Evolutionary conservation across 2,113 vertebrate species (phyloP).

Genomic region (Oryzias celebensis): DNA sequence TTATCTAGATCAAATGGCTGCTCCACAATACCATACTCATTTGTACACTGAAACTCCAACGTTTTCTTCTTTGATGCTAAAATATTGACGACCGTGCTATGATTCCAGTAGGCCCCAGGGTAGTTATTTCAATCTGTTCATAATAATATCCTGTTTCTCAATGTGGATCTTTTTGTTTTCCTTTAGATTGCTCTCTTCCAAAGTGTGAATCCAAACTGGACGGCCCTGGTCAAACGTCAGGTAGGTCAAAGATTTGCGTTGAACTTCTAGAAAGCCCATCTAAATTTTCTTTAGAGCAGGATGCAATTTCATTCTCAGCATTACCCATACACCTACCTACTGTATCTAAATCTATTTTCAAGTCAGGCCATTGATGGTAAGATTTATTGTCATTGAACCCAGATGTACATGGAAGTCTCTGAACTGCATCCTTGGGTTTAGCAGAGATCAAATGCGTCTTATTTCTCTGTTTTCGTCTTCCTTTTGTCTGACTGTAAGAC

Average conservation of each 20-base stretch:
- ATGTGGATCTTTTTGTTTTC: slow-evolving; percentile 9
- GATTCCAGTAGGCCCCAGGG: not conserved
- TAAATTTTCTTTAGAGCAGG: not conserved
- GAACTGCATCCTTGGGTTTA: slow-evolving; percentile 10
- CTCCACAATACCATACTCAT: slow-evolving; percentile 27
- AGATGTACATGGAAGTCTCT: not conserved
- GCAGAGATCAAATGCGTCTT: not conserved
- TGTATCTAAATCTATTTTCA: not conserved
- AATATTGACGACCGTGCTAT: slow-evolving; percentile 4
- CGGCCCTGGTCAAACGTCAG: slow-evolving; percentile 70
- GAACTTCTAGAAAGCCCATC: not conserved
- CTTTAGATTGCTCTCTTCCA: slow-evolving; percentile 73
- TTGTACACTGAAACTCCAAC: slow-evolving; percentile 41
- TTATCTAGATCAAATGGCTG: slow-evolving; percentile 46
- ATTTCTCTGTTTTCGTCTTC: not conserved
- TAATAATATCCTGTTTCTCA: slow-evolving; percentile 11
- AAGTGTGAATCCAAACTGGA: slow-evolving; percentile 79
- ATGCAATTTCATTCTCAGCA: not conserved
- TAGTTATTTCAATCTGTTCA: slow-evolving; percentile 2
- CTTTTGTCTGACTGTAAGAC: not conserved
- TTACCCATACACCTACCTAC: not conserved
- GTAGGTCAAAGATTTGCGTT: slow-evolving; percentile 45
- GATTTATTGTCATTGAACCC: not conserved
- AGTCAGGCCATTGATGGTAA: not conserved
- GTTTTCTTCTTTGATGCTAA: slow-evolving; percentile 35